phyloP scores from a whole-genome alignment of 2,113 vertebrate species.

The Monopterus albus region DNA sequence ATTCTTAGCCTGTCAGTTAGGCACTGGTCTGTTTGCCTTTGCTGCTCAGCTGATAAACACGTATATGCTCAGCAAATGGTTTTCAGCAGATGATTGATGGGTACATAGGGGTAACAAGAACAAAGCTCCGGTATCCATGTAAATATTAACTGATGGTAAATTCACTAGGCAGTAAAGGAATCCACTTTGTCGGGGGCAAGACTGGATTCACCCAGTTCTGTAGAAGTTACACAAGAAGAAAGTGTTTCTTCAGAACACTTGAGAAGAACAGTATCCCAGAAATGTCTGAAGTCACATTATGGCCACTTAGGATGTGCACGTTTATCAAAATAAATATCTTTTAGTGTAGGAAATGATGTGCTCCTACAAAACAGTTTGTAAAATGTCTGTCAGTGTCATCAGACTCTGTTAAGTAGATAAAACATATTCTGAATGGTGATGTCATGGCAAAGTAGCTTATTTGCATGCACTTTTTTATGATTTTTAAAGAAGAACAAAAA shows the following conservation, averaged over 20 bases:
- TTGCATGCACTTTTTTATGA: too few species aligned
- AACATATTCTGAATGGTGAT: background rate
- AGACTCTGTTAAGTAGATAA: too few species aligned
- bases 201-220: background rate
- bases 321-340: background rate
- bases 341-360: background rate
- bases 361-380: background rate
- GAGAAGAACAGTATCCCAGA: background rate
- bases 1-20: background rate
- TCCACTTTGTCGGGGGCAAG: background rate
- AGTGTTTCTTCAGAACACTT: background rate
- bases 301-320: background rate
- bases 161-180: slow-evolving; percentile 46
- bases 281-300: background rate
- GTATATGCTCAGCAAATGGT: slow-evolving; percentile 8
- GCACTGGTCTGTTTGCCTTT: slow-evolving; percentile 36
- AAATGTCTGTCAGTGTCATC: background rate
- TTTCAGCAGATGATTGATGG: background rate
- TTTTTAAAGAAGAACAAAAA: too few species aligned
- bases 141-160: slow-evolving; percentile 57
- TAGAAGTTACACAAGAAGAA: background rate
- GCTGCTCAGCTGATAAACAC: slow-evolving; percentile 24
- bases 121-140: slow-evolving; percentile 19
- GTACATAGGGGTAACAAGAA: background rate
- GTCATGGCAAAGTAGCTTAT: too few species aligned